phyloP scores from a whole-genome alignment of 2,888 invertebrate species.

The Gymnoscelis rufifasciata region DNA sequence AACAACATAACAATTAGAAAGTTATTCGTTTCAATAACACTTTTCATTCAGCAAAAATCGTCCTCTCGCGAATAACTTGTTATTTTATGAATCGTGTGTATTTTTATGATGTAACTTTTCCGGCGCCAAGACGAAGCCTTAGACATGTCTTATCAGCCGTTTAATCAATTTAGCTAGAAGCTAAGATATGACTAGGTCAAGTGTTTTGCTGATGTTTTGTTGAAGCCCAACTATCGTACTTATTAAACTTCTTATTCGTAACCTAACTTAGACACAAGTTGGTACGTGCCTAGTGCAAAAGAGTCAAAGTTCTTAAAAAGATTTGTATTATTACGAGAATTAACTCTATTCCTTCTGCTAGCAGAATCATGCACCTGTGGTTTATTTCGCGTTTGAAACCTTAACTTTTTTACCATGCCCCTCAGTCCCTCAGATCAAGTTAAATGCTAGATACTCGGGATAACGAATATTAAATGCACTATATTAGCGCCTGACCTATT shows the following conservation, averaged over 20 bases:
- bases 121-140: conserved; percentile 15
- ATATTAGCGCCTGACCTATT: not conserved
- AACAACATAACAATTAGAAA: conserved; percentile 17
- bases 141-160: conserved; percentile 12
- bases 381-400: no score
- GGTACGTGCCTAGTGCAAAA: no score
- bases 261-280: no score
- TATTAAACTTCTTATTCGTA: no score
- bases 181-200: conserved; percentile 14
- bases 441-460: no score
- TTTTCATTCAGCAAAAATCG: conserved; percentile 6
- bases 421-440: no score
- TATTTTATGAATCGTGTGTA: conserved; percentile 3
- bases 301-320: no score
- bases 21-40: conserved; percentile 11
- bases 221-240: no score
- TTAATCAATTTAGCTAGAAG: conserved; percentile 14
- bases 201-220: not conserved
- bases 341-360: no score
- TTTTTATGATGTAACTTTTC: conserved; percentile 12
- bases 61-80: conserved; percentile 3
- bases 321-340: not conserved
- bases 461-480: not conserved
- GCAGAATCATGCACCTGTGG: no score
- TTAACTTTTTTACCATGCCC: no score